Percentiles rank a stretch among this genome's conserved stretches.
Evolutionary conservation across 2,888 invertebrate species (phyloP).

Genomic region (Eupithecia pulchellata): DNA sequence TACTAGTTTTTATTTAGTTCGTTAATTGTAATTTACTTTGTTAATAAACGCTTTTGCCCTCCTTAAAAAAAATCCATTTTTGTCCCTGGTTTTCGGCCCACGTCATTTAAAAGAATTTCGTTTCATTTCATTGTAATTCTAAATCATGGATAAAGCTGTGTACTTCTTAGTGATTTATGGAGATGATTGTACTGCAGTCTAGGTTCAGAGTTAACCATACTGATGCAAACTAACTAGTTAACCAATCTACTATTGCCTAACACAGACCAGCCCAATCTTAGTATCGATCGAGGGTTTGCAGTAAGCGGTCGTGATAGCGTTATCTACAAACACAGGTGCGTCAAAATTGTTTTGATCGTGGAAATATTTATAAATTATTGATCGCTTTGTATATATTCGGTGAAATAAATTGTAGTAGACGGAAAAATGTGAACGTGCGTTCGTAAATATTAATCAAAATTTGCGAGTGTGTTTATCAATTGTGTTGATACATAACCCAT

Average conservation of each 20-base stretch:
- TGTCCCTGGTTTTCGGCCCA: no score
- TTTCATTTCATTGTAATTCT: no score
- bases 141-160: background rate
- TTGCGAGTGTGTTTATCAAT: no score
- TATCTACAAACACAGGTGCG: slow-evolving; percentile 6
- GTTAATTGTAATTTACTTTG: no score
- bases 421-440: no score
- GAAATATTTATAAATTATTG: background rate
- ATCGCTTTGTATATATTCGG: background rate
- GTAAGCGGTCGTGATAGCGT: slow-evolving; percentile 2
- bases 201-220: background rate
- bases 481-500: no score
- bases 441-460: no score
- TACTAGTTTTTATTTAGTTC: no score
- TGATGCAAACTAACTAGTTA: background rate
- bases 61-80: no score
- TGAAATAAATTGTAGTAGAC: background rate
- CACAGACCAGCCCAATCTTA: background rate
- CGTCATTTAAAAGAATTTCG: no score
- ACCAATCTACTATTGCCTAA: background rate
- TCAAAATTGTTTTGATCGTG: background rate
- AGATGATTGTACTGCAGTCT: background rate
- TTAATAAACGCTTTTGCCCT: no score
- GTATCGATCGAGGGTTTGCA: background rate
- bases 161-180: background rate